Evolutionary conservation across 1,140 invertebrate species (phyloP).

Genomic region (Leptinotarsa defecta): DNA sequence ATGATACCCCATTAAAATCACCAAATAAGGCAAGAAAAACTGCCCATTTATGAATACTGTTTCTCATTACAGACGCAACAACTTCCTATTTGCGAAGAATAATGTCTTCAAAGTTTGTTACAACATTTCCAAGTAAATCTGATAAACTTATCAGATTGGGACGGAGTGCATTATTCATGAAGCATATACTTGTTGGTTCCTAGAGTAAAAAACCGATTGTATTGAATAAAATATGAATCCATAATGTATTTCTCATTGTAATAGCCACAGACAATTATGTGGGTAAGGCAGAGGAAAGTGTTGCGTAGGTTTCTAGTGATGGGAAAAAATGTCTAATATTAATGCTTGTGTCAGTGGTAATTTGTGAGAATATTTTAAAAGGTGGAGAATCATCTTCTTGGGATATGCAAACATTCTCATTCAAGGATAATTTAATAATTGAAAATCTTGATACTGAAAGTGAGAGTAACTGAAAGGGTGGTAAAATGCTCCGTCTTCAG

Average conservation of each 20-base stretch:
- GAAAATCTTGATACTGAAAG: too few species aligned
- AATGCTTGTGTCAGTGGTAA: neutral
- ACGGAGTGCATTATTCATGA: neutral
- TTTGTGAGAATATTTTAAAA: neutral
- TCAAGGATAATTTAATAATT: too few species aligned
- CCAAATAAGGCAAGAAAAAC: neutral
- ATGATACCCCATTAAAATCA: neutral
- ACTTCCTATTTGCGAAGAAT: neutral
- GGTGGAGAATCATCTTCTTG: neutral
- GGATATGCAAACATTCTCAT: neutral
- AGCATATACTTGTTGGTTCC: neutral
- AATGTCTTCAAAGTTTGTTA: neutral
- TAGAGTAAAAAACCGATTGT: neutral
- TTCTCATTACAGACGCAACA: neutral
- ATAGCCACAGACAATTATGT: slow-evolving; percentile 4
- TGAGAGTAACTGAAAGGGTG: too few species aligned
- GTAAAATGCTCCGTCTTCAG: too few species aligned
- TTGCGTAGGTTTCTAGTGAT: slow-evolving; percentile 8
- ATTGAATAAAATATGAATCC: slow-evolving; percentile 8
- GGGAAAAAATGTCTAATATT: neutral
- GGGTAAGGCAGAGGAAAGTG: neutral
- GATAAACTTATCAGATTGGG: neutral
- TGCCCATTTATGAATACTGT: neutral
- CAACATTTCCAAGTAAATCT: neutral
- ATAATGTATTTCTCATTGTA: slow-evolving; percentile 11